These are phyloP conservation scores for Vidua macroura DNA, from an alignment of 2,113 vertebrate species.

Conservation along the genomic window DNA sequence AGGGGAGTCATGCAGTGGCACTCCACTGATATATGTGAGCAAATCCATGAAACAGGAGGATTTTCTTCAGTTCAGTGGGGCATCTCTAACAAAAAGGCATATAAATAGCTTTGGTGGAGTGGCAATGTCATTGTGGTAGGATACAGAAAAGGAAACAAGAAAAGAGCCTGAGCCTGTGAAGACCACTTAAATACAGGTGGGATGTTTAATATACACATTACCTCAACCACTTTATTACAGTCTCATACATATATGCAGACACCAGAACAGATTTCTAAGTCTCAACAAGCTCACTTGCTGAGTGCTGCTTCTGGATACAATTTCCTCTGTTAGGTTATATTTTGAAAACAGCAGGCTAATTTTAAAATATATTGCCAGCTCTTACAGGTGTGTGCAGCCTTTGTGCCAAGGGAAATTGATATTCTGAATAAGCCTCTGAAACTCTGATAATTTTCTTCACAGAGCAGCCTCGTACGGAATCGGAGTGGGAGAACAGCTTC, in stretches of 20 bases:
- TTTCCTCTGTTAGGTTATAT: not conserved
- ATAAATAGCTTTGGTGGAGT: not conserved
- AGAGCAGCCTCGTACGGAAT: slow-evolving; percentile 96
- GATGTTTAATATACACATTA: not conserved
- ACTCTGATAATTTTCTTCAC: slow-evolving; percentile 68
- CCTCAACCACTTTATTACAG: not conserved
- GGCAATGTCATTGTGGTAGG: not conserved
- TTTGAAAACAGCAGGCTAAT: slow-evolving; percentile 4
- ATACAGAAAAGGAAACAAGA: not conserved
- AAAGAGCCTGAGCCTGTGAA: not conserved
- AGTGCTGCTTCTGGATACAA: not conserved
- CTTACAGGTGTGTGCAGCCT: not conserved
- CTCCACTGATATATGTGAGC: not conserved
- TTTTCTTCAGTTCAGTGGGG: not conserved
- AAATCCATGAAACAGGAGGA: not conserved
- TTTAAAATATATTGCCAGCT: not conserved
- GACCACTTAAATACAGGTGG: not conserved
- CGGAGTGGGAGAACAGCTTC: slow-evolving; percentile 98
- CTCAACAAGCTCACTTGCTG: not conserved
- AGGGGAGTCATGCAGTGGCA: not conserved
- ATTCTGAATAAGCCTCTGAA: slow-evolving; percentile 10
- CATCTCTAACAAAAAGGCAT: not conserved
- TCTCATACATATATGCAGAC: not conserved
- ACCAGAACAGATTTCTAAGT: not conserved
- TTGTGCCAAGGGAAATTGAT: not conserved